Evolutionary conservation across 2,113 vertebrate species (phyloP), one percentile per base, ranked within the genome.

Genomic region (Acrocephalus kingi): DNA sequence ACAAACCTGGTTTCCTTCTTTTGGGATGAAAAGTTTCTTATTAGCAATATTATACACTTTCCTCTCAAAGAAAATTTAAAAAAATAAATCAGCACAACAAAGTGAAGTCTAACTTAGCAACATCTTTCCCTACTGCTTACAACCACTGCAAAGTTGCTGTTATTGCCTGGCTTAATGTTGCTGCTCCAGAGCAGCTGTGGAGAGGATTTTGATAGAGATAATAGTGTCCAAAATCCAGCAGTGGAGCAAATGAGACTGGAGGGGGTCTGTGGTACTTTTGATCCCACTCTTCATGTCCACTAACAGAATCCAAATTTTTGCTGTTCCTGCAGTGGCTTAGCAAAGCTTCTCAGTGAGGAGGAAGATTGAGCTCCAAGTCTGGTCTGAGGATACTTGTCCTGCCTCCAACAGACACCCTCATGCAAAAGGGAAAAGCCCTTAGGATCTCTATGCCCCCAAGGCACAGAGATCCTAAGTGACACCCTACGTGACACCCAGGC

Each of bases 21-120:
- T 62, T 92, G 93, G 86, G 28, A 88, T 58, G 43, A 94, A 96
- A 96, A 92, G 11, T 88, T 96, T 95, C 51, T 88, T 95, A 88
- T 37, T 62, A 96, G 80, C 73, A 92, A 79, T 96, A 95, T 95
- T 94, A 91, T 9, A 31, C 31, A 94, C 64, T 95, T 96, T 82
- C 68, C 93, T 93, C 81, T 85, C 54, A 77, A 78, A 52, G 16
- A 84, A 81, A 84, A 78, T 48, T 27, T 49, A 3, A 41, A 87
- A 93, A 92, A 66, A 54, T 88, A 95, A 94, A 95, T 94, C 78
- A 97, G 45, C 35, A 82, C 80, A 89, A 96, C 69, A 83, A 87
- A 96, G 67, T 85, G 86, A 97, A 97, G 93, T 71, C 21, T 72
- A 46, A 69, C 11, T 52, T 67, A 33, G 2, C 18, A 35, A 43